Percentiles rank a stretch among this genome's conserved stretches.
These are phyloP conservation scores for Cisticola juncidis DNA, from an alignment of 2,113 vertebrate genomes.

Conservation along the genomic window DNA sequence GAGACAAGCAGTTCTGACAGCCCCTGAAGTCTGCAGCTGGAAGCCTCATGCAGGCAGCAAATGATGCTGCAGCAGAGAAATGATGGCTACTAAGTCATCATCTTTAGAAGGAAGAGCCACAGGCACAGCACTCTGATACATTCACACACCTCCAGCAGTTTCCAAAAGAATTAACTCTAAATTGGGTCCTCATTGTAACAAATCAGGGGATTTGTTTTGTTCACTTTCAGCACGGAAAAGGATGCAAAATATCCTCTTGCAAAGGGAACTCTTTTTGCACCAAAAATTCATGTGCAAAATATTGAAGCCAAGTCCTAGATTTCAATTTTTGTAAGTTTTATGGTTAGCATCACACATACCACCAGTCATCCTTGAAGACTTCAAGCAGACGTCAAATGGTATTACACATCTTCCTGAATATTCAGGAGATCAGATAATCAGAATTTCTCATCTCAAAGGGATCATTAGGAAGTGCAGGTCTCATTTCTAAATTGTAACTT, in stretches of 20 bases:
- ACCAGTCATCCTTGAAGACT: neutral
- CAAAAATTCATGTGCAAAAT: neutral
- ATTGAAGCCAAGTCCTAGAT: neutral
- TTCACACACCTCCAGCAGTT: neutral
- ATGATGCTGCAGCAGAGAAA: neutral
- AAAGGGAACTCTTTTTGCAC: neutral
- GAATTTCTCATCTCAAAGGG: neutral
- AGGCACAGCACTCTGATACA: accelerated
- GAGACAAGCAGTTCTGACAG: neutral
- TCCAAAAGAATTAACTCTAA: neutral
- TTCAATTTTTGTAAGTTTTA: neutral
- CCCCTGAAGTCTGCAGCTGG: neutral
- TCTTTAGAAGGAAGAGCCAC: neutral
- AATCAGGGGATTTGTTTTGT: neutral
- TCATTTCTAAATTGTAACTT: neutral
- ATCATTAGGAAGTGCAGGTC: neutral
- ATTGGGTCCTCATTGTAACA: neutral
- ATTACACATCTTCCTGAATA: neutral
- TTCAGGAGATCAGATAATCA: constrained; percentile 12
- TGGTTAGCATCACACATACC: neutral
- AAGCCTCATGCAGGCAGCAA: neutral
- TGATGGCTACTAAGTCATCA: neutral
- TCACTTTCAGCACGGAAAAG: neutral
- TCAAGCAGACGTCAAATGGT: neutral
- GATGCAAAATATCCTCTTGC: neutral